Conservation (phyloP, 2,888 invertebrate species). For the Thecophora atra region DNA sequence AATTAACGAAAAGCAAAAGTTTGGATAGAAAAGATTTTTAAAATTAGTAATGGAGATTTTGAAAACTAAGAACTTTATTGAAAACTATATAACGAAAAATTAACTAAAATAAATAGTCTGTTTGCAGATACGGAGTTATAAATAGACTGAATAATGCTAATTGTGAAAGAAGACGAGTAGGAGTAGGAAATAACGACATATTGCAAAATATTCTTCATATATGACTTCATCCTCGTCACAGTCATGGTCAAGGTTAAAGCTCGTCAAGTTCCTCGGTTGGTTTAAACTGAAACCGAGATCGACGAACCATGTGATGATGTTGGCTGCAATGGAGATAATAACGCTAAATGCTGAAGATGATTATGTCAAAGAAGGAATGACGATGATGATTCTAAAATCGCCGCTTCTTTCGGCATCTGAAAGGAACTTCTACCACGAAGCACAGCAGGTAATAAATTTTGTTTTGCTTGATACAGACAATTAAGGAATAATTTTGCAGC, state of each 20-base stretch:
- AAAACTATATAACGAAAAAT: no score
- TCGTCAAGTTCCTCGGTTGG: constrained; percentile 17
- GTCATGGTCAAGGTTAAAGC: constrained; percentile 56
- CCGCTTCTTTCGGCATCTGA: background rate
- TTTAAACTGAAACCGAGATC: constrained; percentile 36
- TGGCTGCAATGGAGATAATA: background rate
- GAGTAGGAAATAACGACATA: no score
- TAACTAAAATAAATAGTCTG: no score
- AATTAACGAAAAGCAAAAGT: no score
- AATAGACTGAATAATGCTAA: no score
- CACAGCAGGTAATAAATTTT: constrained; percentile 61
- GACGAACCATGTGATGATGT: background rate
- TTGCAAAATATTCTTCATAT: no score
- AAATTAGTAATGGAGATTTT: no score
- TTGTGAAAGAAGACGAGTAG: no score
- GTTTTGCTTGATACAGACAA: constrained; percentile 63
- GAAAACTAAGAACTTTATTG: no score
- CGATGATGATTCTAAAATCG: background rate
- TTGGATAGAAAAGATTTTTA: no score
- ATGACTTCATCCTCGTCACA: background rate
- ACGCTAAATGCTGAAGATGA: constrained; percentile 29
- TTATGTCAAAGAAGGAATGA: constrained; percentile 47
- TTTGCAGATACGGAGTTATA: no score
- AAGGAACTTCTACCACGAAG: constrained; percentile 5
- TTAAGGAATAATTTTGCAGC: constrained; percentile 64